Evolutionary conservation across 2,888 invertebrate species (phyloP).

Genomic region (Yponomeuta cagnagella): DNA sequence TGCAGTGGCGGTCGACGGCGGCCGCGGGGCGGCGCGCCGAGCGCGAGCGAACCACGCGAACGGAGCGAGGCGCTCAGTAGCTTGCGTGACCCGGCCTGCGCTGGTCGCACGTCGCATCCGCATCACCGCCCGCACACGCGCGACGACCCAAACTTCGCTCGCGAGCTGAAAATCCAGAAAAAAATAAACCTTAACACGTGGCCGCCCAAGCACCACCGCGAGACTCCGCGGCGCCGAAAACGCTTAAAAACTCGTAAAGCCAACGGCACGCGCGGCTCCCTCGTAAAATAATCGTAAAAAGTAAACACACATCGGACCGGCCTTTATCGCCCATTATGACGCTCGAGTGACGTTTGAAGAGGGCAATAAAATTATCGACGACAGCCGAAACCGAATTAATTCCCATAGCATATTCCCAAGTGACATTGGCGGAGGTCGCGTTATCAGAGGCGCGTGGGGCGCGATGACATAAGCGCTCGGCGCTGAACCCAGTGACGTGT

Average conservation of each 20-base stretch:
- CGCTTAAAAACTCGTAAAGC: constrained; percentile 73
- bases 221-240: constrained; percentile 53
- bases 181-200: constrained; percentile 32
- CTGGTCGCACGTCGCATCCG: constrained; percentile 64
- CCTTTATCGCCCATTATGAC: constrained; percentile 75
- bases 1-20: constrained; percentile 47
- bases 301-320: constrained; percentile 71
- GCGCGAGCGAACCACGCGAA: constrained; percentile 62
- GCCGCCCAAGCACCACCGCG: constrained; percentile 24
- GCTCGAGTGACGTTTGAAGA: constrained; percentile 73
- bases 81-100: constrained; percentile 80
- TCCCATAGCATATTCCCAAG: constrained; percentile 56
- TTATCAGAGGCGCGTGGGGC: constrained; percentile 65
- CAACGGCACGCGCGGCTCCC: constrained; percentile 66
- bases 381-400: constrained; percentile 39
- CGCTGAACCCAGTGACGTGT: constrained; percentile 55
- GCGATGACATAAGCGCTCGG: constrained; percentile 72
- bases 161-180: constrained; percentile 31
- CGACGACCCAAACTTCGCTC: constrained; percentile 65
- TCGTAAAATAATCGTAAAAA: constrained; percentile 77
- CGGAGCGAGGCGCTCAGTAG: constrained; percentile 75
- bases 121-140: constrained; percentile 52
- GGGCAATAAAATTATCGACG: constrained; percentile 71
- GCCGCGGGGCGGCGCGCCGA: constrained; percentile 78
- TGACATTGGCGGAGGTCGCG: constrained; percentile 70